phyloP scores from a whole-genome alignment of 2,888 invertebrate genomes.

The Blastobasis lacticolella region DNA sequence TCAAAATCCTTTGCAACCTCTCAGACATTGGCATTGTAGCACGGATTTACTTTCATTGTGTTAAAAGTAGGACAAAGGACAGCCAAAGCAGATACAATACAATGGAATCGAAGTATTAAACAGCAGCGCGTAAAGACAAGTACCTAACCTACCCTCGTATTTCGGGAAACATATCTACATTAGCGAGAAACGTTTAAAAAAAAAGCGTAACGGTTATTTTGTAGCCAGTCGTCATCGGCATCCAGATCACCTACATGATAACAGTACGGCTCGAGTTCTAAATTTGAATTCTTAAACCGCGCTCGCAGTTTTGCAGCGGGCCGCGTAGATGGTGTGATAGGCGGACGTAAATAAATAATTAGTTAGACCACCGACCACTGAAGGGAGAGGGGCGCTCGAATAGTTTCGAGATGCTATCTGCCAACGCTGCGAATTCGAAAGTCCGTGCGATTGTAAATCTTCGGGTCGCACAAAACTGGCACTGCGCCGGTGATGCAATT shows the following conservation, averaged over 20 bases:
- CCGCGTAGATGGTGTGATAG: constrained; percentile 70
- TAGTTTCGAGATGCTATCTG: constrained; percentile 68
- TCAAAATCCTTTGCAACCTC: constrained; percentile 22
- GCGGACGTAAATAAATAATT: constrained; percentile 70
- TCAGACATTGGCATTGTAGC: constrained; percentile 11
- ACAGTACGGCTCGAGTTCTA: constrained; percentile 46
- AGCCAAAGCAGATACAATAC: constrained; percentile 7
- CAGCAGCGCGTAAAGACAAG: constrained; percentile 9
- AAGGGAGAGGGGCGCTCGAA: constrained; percentile 39
- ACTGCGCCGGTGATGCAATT: too few species aligned
- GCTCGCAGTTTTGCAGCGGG: constrained; percentile 55
- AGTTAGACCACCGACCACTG: constrained; percentile 15
- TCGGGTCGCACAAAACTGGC: too few species aligned
- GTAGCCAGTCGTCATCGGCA: constrained; percentile 38
- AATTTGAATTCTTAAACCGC: constrained; percentile 59
- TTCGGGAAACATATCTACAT: constrained; percentile 1
- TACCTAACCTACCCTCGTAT: not conserved
- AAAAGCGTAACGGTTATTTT: constrained; percentile 35
- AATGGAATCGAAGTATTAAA: constrained; percentile 9
- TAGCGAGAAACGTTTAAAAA: not conserved
- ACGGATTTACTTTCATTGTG: constrained; percentile 18
- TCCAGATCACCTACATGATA: constrained; percentile 62
- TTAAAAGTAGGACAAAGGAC: constrained; percentile 23
- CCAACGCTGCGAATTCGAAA: too few species aligned
- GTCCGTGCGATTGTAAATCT: too few species aligned